phyloP scores from a whole-genome alignment of 2,113 vertebrate species.

The Microcebus lehilahytsara region DNA sequence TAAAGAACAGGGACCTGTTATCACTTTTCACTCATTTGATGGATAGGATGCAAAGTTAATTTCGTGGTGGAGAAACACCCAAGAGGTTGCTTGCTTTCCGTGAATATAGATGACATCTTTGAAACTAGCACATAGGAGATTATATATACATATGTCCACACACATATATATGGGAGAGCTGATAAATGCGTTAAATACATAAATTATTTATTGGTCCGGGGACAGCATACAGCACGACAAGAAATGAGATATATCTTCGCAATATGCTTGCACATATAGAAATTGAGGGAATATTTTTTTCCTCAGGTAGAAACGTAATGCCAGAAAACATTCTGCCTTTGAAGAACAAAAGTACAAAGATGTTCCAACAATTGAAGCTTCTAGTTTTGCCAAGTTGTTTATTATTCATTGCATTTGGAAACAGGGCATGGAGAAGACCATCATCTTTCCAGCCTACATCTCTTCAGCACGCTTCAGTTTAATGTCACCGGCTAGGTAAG shows the following conservation, averaged over 20 bases:
- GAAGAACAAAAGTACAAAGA: slow-evolving; percentile 72
- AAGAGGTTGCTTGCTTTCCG: slow-evolving; percentile 48
- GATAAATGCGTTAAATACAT: slow-evolving; percentile 78
- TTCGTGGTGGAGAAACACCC: slow-evolving; percentile 68
- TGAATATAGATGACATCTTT: slow-evolving; percentile 55
- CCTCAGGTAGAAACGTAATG: slow-evolving; percentile 31
- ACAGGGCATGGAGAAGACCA: slow-evolving; percentile 10
- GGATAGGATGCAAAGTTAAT: slow-evolving; percentile 73
- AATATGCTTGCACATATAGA: slow-evolving; percentile 34
- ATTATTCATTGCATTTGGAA: slow-evolving; percentile 70
- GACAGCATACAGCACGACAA: slow-evolving; percentile 48
- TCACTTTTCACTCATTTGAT: slow-evolving; percentile 23
- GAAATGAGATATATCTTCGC: slow-evolving; percentile 65
- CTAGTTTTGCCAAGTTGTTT: slow-evolving; percentile 61
- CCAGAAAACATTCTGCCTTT: slow-evolving; percentile 58
- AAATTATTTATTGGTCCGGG: slow-evolving; percentile 78
- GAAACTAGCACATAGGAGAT: slow-evolving; percentile 26
- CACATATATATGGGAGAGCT: neutral
- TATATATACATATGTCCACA: neutral
- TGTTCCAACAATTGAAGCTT: slow-evolving; percentile 45
- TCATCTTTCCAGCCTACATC: slow-evolving; percentile 54
- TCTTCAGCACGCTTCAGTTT: slow-evolving; percentile 66
- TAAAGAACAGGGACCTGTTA: slow-evolving; percentile 45
- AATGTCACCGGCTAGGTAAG: slow-evolving; percentile 55
- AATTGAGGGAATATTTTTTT: slow-evolving; percentile 47